These are phyloP conservation scores for Pipistrellus kuhlii DNA, from an alignment of 2,797 vertebrate species.

Conservation along the genomic window DNA sequence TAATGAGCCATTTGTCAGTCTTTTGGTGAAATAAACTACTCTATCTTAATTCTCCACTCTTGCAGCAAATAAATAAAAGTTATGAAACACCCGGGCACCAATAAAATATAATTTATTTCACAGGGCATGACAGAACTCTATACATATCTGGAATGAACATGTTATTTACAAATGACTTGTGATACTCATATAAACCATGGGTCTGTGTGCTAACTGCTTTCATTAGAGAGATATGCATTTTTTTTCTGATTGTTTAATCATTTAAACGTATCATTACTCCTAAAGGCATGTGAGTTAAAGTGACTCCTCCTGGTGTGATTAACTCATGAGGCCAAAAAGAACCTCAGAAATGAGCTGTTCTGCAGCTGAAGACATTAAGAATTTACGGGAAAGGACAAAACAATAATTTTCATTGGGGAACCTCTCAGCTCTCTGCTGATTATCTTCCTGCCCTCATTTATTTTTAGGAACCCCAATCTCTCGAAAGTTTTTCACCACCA, in stretches of 20 bases:
- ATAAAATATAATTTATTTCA: slow-evolving; percentile 90
- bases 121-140: slow-evolving; percentile 86
- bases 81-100: slow-evolving; percentile 87
- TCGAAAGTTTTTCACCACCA: slow-evolving; percentile 62
- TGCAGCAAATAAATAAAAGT: slow-evolving; percentile 90
- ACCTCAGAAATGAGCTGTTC: slow-evolving; percentile 83
- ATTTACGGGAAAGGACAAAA: slow-evolving; percentile 74
- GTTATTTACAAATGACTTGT: slow-evolving; percentile 88
- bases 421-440: slow-evolving; percentile 55
- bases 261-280: slow-evolving; percentile 88
- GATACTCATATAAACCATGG: slow-evolving; percentile 85
- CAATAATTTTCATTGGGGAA: slow-evolving; percentile 76
- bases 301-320: slow-evolving; percentile 85
- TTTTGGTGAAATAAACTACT: slow-evolving; percentile 89
- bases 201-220: slow-evolving; percentile 86
- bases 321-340: slow-evolving; percentile 83
- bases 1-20: slow-evolving; percentile 90
- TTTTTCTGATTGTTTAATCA: slow-evolving; percentile 88
- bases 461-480: slow-evolving; percentile 72
- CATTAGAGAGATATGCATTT: slow-evolving; percentile 83
- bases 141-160: slow-evolving; percentile 86
- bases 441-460: slow-evolving; percentile 74
- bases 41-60: slow-evolving; percentile 89
- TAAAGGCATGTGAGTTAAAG: slow-evolving; percentile 86
- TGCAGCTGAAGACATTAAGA: slow-evolving; percentile 78